phyloP scores from a whole-genome alignment of 1,140 invertebrate species.

The Ceratina calcarata region DNA sequence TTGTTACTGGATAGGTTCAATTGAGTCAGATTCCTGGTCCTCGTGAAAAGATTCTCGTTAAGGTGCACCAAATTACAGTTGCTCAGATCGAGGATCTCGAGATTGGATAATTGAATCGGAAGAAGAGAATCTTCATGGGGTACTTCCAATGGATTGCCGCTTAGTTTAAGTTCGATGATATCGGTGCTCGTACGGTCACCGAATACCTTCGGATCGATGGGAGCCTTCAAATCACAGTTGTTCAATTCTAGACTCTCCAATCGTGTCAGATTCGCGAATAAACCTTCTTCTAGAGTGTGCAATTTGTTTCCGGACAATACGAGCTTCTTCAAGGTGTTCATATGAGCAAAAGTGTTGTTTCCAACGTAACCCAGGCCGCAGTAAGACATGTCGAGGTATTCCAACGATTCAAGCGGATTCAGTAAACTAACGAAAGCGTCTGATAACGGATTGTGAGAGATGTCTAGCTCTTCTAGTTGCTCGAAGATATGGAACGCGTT shows the following conservation, averaged over 20 bases:
- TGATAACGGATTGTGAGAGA: conserved; percentile 86
- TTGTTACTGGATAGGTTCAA: conserved; percentile 84
- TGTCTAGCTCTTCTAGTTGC: conserved; percentile 84
- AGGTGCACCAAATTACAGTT: conserved; percentile 84
- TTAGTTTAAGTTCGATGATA: conserved; percentile 85
- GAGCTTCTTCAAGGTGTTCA: conserved; percentile 85
- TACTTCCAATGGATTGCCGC: conserved; percentile 85
- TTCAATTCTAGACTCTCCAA: conserved; percentile 85
- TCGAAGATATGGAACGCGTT: conserved; percentile 85
- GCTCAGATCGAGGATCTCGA: conserved; percentile 85
- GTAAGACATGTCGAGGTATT: conserved; percentile 88
- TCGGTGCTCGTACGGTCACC: conserved; percentile 84
- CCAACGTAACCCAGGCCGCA: conserved; percentile 85
- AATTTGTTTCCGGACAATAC: conserved; percentile 86
- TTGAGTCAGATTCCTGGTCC: conserved; percentile 83
- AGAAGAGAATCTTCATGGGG: conserved; percentile 82
- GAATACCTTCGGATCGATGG: conserved; percentile 85
- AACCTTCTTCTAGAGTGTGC: conserved; percentile 84
- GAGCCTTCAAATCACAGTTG: conserved; percentile 84
- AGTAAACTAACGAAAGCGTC: conserved; percentile 85
- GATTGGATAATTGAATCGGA: conserved; percentile 83
- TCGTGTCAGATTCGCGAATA: conserved; percentile 85
- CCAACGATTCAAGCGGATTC: conserved; percentile 84
- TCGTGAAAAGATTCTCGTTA: conserved; percentile 83
- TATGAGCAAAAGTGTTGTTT: conserved; percentile 85